Percentiles rank a stretch among this genome's conserved stretches.
phyloP scores from a whole-genome alignment of 2,797 vertebrate genomes.

The Merluccius polli region DNA sequence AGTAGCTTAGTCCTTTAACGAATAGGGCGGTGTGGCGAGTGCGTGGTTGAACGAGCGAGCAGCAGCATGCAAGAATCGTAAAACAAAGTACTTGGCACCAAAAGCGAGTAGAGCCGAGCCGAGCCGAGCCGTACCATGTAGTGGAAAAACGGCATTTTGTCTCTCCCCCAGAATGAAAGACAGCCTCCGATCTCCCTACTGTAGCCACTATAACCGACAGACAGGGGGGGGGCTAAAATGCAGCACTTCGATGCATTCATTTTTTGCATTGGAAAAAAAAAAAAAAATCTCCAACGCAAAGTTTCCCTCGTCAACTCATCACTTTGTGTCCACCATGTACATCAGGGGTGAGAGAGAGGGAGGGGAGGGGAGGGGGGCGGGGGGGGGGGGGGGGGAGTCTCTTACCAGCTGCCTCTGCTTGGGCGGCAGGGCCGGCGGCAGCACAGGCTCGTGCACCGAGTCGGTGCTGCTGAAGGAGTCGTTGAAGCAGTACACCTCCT shows the following conservation, averaged over 20 bases:
- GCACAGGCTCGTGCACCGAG: slow-evolving; percentile 77
- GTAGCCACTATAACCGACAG: background rate
- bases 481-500: slow-evolving; percentile 91
- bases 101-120: too few relatives aligned
- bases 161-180: background rate
- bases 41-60: too few relatives aligned
- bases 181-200: background rate
- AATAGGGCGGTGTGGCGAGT: too few relatives aligned
- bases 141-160: too few relatives aligned
- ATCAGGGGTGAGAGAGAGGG: background rate
- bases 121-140: too few relatives aligned
- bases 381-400: slow-evolving; percentile 5
- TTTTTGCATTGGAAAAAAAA: too few relatives aligned
- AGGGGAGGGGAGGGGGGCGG: background rate
- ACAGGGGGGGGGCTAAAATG: background rate
- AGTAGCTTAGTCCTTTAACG: too few relatives aligned
- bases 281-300: too few relatives aligned
- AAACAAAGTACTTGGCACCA: too few relatives aligned
- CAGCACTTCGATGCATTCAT: background rate
- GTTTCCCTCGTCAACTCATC: too few relatives aligned
- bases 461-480: slow-evolving; percentile 86
- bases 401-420: slow-evolving; percentile 98
- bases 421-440: slow-evolving; percentile 89
- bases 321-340: too few relatives aligned
- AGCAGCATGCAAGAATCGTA: too few relatives aligned